Evolutionary conservation across 2,888 invertebrate genomes (phyloP), one percentile per base, ranked within the genome.

Genomic region (Patella ulyssiponensis): DNA sequence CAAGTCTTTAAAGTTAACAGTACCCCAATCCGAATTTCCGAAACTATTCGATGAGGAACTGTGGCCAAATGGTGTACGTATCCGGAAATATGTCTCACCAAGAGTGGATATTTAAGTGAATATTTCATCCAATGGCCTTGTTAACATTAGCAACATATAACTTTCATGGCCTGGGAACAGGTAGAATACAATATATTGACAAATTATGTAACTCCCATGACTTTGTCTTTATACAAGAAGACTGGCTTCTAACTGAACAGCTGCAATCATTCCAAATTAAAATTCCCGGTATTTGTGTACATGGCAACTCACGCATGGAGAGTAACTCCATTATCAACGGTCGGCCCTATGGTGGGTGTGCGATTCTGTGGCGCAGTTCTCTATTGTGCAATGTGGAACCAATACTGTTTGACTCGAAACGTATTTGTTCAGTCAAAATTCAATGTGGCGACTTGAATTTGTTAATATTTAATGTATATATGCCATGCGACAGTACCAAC

Each of bases 101-200:
- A 54, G 54, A 54, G 54, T 54, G 54, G 17, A 12, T 54, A 54
- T 17, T 54, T 54, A 54, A 54, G 54, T 17, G 17, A 54, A 54
- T 3, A 15, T 54, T 54, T 54, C 58, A 15, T 15, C 17, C 7
- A 15, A 58, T 58, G 58, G 58, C 15, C 20, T 11, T 15, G 17
- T 15, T 58, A 15, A 15, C 58, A 58, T 58, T 58, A 58, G 58
- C 58, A 58, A 12, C 58, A 58, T 58, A 58, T 15, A 58, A 58
- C 58, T 58, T 14, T 58, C 58, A 58, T 58, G 58, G 58, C 58
- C 20, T 58, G 58, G 58, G 58, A 58, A 58, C 58, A 58, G 58
- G 58, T 1, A 58, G 58, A 12, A n/a, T 56, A 56, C 56, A 56
- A 17, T 56, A 56, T 56, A 56, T 56, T 15, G 56, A 56, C 56